These are phyloP conservation scores for Peucedramus taeniatus DNA, from an alignment of 2,113 vertebrate species.

Conservation along the genomic window DNA sequence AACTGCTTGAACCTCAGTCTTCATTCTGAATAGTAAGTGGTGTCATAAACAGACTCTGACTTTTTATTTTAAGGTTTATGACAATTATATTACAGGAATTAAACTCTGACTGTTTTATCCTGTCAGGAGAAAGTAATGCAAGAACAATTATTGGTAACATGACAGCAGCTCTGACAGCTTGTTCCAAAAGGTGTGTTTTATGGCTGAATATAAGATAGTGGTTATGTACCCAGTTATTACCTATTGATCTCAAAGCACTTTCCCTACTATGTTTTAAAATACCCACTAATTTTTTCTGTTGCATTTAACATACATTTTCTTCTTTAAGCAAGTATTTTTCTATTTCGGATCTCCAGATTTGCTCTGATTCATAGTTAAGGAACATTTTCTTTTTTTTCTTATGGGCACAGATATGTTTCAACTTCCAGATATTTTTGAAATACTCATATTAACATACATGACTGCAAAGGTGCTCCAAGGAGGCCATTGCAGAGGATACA, in stretches of 20 bases:
- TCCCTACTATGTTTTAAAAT: neutral
- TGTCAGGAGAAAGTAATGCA: neutral
- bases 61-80: neutral
- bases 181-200: neutral
- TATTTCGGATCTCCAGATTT: neutral
- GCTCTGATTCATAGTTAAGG: neutral
- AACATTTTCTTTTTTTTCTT: neutral
- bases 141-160: neutral
- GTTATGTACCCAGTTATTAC: neutral
- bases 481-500: neutral
- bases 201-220: neutral
- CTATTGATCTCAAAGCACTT: neutral
- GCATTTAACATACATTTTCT: neutral
- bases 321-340: neutral
- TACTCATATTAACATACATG: neutral
- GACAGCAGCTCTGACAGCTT: neutral
- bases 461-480: neutral
- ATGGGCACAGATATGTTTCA: neutral
- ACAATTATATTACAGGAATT: neutral
- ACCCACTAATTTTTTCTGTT: neutral
- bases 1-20: neutral
- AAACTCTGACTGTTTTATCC: neutral
- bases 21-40: neutral
- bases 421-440: neutral
- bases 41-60: neutral